Base-by-base conservation (phyloP, 2,113 vertebrate genomes). In the Macquaria australasica region DNA sequence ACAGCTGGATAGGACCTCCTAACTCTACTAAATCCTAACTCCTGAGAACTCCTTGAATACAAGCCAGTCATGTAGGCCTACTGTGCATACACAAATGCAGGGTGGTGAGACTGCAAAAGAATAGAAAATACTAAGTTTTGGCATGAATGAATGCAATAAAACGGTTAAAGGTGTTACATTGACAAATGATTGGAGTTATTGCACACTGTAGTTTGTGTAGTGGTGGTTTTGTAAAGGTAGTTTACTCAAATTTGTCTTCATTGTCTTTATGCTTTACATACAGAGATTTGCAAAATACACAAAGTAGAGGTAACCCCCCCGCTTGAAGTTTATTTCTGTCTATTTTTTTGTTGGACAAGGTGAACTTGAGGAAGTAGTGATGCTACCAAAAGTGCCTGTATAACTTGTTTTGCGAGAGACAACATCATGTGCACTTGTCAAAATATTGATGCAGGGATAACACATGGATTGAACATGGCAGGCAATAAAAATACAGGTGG, bases 351-450 rank as follows among this genome's bases (percentile, higher is more conserved):
- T 53, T 8, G 5, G 45, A 11, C 3, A 63, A 58, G 1, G 2
- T 39, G n/a, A 43, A 39, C 1, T 5, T 20, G 45, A 50, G 45
- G 55, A 59, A 60, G 23, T 8, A 28, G 15, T 18, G 5, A 25
- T 68, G 39, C 8, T 3, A 1, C 25, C 14, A 53, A 56, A 60
- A 18, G 9, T 28, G 73, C 76, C 37, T 25, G 73, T 63, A 60
- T 15, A 82, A 82, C 83, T 63, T 34, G 81, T 85, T 83, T 73
- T 41, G 23, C 3, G 0, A 34, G 12, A 73, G 56, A 53, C 25
- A 56, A 62, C 2, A 15, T 82, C 11, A 39, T 21, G 37, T 59
- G 43, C 20, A 10, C 7, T 28, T 60, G 20, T 14, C 12, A 63
- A 6, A 43, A 1, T 64, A 20, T 43, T 73, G 41, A 74, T n/a